phyloP scores from a whole-genome alignment of 2,113 vertebrate genomes.

The Toxotes jaculatrix region DNA sequence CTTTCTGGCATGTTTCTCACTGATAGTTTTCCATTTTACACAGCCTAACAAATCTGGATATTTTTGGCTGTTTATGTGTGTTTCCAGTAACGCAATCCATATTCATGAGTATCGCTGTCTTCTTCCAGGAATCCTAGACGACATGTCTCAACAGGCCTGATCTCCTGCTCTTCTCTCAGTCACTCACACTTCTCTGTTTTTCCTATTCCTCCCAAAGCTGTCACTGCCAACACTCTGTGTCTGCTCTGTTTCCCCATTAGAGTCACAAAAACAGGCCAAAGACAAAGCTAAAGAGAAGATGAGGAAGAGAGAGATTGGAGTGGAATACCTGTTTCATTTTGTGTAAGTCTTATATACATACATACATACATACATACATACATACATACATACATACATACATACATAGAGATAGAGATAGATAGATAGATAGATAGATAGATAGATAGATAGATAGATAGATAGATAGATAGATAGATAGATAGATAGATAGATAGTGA shows the following conservation, averaged over 20 bases:
- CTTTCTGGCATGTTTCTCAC: neutral
- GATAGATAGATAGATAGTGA: no score
- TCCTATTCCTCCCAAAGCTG: neutral
- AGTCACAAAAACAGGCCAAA: slow-evolving; percentile 33
- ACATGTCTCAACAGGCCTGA: slow-evolving; percentile 38
- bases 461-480: no score
- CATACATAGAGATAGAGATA: no score
- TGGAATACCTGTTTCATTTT: neutral
- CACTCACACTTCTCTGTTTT: slow-evolving; percentile 30
- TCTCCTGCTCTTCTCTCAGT: slow-evolving; percentile 32
- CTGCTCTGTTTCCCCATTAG: neutral
- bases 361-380: no score
- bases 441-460: no score
- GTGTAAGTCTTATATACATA: neutral
- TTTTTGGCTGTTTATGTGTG: neutral
- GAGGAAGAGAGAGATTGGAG: neutral
- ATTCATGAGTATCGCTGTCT: slow-evolving; percentile 10
- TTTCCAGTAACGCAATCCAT: slow-evolving; percentile 11
- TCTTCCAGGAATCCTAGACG: slow-evolving; percentile 7
- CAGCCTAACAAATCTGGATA: neutral
- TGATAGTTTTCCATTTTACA: neutral
- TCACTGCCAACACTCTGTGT: slow-evolving; percentile 13
- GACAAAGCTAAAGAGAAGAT: neutral
- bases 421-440: no score
- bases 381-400: no score